phyloP scores from a whole-genome alignment of 1,140 invertebrate species.

The Zeugodacus cucurbitae region DNA sequence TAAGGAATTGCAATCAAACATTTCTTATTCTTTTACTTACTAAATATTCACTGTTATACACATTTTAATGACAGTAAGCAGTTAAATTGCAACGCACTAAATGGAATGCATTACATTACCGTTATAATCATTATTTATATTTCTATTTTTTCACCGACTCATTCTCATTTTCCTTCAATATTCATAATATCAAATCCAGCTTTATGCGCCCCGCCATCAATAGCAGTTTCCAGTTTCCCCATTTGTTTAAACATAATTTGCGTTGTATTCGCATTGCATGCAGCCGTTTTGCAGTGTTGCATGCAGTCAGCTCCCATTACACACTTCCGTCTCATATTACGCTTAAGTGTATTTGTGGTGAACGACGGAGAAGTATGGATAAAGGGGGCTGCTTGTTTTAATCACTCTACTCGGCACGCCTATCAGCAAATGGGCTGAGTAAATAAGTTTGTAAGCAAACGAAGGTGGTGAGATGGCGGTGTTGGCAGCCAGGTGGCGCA shows the following conservation, averaged over 20 bases:
- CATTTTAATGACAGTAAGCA: too few species aligned
- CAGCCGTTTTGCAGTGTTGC: neutral
- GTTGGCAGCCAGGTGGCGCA: neutral
- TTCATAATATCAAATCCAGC: neutral
- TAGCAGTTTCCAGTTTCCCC: neutral
- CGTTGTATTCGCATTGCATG: neutral
- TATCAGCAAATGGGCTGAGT: neutral
- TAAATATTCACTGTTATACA: too few species aligned
- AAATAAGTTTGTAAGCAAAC: neutral
- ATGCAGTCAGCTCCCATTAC: neutral
- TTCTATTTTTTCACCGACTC: neutral
- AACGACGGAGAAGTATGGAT: too few species aligned
- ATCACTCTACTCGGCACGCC: slow-evolving; percentile 2
- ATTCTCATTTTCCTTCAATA: neutral
- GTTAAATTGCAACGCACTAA: too few species aligned
- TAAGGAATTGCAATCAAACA: too few species aligned
- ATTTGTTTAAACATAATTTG: neutral
- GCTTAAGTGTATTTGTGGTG: neutral
- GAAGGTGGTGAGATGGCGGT: neutral
- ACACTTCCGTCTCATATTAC: neutral
- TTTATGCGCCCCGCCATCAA: neutral
- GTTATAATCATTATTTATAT: neutral
- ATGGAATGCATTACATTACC: too few species aligned
- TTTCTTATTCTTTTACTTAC: too few species aligned
- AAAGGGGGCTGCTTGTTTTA: neutral